Base-by-base conservation (phyloP, 1,140 invertebrate genomes). In the Eciton burchellii region DNA sequence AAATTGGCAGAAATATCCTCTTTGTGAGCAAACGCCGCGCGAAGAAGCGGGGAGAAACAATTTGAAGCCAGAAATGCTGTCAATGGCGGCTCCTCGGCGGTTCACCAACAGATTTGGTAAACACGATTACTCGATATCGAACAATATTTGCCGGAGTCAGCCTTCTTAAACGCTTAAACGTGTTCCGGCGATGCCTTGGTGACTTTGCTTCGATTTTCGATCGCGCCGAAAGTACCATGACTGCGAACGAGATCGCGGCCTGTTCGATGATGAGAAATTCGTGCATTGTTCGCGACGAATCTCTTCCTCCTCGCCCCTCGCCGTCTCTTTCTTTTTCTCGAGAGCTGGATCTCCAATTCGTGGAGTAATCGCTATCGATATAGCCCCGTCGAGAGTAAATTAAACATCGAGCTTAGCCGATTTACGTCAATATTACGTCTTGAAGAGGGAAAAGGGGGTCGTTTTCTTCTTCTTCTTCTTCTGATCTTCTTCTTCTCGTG, bases 371-470 rank as follows among this genome's bases (percentile, higher is more conserved):
- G 74, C 52, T 26, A 47, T 79, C 52, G 74, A 70, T 79, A 45
- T 79, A 79, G 63, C 56, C 74, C 82, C 84, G 81, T 49, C 82
- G 70, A 79, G 85, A 84, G 84, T 83, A 90, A 90, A 90, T 90
- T 90, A 90, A 90, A 90, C 81, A 87, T 89, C 88, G 85, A 86
- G 82, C 70, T 86, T 77, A 65, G 82, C 62, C 87, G 88, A 90
- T 90, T 90, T 87, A 88, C 86, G 85, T 90, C 84, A 79, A 68
- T 63, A 45, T 79, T n/a, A n/a, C 63, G 85, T 89, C 82, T 70
- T 60, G 56, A 47, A 83, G 57, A 63, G 43, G 19, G 49, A 65
- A 6, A 35, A 35, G 35, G 35, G 35, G 56, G 74, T 68, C 52
- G 73, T 81, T 56, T 35, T 68, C 72, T 26, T 56, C 76, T 57